phyloP scores from a whole-genome alignment of 2,797 vertebrate genomes.

The Halcyon badia region DNA sequence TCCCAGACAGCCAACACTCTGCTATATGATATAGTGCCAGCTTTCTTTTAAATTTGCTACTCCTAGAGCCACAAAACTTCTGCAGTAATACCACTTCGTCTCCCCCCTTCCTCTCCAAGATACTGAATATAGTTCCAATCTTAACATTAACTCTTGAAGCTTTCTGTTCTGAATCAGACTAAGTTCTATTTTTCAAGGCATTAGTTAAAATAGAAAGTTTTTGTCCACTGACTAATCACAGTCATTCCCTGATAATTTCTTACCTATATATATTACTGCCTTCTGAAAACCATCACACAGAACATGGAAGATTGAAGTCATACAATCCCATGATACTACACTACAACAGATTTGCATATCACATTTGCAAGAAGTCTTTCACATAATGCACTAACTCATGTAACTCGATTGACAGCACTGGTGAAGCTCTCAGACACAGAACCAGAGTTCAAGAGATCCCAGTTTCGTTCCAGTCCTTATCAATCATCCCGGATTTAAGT shows the following conservation, averaged over 20 bases:
- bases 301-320: not conserved
- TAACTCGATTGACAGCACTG: not conserved
- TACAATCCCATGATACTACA: not conserved
- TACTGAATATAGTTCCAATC: not conserved
- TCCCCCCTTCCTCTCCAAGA: not conserved
- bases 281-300: not conserved
- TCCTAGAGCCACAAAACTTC: not conserved
- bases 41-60: not conserved
- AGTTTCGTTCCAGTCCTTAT: not conserved
- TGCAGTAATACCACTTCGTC: not conserved
- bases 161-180: not conserved
- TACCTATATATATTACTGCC: not conserved
- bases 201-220: not conserved
- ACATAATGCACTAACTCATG: rapidly evolving
- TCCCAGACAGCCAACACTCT: not conserved
- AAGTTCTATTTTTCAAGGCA: not conserved
- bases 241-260: not conserved
- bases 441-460: not conserved
- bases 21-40: rapidly evolving
- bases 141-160: not conserved
- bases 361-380: not conserved
- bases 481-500: not conserved
- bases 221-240: not conserved
- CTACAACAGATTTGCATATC: not conserved
- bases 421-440: not conserved